Evolutionary conservation across 1,140 invertebrate species (phyloP), one percentile per base, ranked within the genome.

Genomic region (Manduca sexta): DNA sequence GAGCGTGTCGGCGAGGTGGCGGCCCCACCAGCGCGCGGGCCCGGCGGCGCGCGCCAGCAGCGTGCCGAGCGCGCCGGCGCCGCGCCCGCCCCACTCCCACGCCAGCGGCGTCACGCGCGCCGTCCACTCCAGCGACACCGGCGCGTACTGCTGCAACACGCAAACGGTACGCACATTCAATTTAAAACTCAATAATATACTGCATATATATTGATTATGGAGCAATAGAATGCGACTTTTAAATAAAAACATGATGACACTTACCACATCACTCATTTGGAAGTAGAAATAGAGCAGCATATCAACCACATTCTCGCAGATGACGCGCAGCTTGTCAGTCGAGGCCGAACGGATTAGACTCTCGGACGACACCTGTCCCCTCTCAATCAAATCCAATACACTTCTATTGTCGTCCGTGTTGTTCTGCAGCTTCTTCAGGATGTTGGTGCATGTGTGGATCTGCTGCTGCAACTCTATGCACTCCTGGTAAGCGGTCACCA

Each of bases 1-100:
- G 15, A 97, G 88, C 8, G 92, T 94, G 65, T 93, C 93, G 1
- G 94, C 92, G 3, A 98, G 86, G 67, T 96, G 96, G 49, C 93
- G 89, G 10, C 95, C 95, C 95, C 95, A 97, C 94, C 94, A 97
- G 1, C 89, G 87, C 70, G 93, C 91, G 47, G 90, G 88, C 40
- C 91, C 92, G 78, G 94, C 95, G 62, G 93, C 91, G 26, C 93
- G 90, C 16, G 94, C 92, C 60, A 97, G 81, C 49, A 97, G 86
- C 17, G 94, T 92, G 5, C 92, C 93, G 13, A 91, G 88, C 15
- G 91, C 87, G 13, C 45, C 54, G n/a, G 54, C 54, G n/a, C 30
- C 39, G 29, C 45, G 88, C 67, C 89, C 78, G 31, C 80, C 74
- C 57, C 75, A 67, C 63, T 76, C 68, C 68, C 82, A 78, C 45